Evolutionary conservation across 92 coral and sea anemone genomes (phyloP).

Genomic region (Micromussa lordhowensis): DNA sequence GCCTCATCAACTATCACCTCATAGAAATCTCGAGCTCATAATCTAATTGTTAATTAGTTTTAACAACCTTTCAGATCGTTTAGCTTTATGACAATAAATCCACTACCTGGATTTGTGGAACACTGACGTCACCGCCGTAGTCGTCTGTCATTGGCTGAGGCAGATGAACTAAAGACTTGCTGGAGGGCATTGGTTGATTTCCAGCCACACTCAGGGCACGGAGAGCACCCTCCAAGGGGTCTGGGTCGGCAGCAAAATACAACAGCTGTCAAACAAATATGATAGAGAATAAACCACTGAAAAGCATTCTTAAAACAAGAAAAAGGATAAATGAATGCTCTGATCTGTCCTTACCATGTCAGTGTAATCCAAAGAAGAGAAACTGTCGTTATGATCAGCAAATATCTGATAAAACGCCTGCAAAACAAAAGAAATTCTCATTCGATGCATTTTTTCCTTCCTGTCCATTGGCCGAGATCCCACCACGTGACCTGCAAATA

Average conservation of each 20-base stretch:
- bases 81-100: too few species aligned
- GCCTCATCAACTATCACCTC: too few species aligned
- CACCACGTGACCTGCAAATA: too few species aligned
- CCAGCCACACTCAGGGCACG: conserved; percentile 85
- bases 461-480: too few species aligned
- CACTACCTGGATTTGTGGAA: conserved; percentile 77
- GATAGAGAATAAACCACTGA: not conserved
- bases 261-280: conserved; percentile 62
- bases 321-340: not conserved
- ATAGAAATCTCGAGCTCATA: too few species aligned
- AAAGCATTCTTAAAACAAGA: not conserved
- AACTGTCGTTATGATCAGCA: conserved; percentile 57
- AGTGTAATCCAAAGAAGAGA: conserved; percentile 75
- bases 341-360: conserved; percentile 73
- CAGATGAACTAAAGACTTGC: conserved; percentile 63
- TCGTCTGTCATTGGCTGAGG: conserved; percentile 54
- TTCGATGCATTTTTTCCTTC: too few species aligned
- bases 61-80: not conserved
- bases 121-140: conserved; percentile 52
- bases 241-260: conserved; percentile 90
- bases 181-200: conserved; percentile 87
- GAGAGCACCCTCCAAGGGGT: conserved; percentile 93
- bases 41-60: too few species aligned
- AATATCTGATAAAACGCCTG: conserved; percentile 91
- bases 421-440: not conserved